A percentile compares a stretch with the other conserved stretches of the same genome.
Evolutionary conservation across 2,888 invertebrate genomes (phyloP).

Genomic region (Drosophila trichaetosa): DNA sequence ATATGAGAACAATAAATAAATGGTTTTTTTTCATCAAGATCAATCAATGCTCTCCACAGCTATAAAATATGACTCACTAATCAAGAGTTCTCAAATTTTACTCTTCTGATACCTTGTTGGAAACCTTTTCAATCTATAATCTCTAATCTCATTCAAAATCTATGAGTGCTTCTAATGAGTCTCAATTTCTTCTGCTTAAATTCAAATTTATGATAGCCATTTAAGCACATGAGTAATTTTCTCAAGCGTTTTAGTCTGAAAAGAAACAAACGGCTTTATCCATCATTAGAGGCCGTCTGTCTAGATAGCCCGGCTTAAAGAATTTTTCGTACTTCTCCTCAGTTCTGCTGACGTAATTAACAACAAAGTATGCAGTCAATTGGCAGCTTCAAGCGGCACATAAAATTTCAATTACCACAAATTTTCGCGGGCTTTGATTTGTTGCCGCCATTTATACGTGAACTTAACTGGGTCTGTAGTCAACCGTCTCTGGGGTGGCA

Average conservation of each 20-base stretch:
- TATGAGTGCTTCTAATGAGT: conserved; percentile 17
- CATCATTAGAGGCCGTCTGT: conserved; percentile 38
- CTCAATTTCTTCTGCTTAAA: conserved; percentile 1
- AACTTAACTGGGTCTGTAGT: conserved; percentile 22
- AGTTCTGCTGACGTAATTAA: conserved; percentile 64
- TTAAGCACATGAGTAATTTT: conserved; percentile 9
- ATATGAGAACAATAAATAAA: neutral
- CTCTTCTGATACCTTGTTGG: neutral
- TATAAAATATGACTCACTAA: neutral
- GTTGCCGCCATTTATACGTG: conserved; percentile 60
- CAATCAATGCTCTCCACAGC: neutral
- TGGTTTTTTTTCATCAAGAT: neutral
- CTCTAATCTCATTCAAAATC: conserved; percentile 2
- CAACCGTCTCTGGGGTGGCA: conserved; percentile 19
- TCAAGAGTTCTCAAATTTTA: neutral
- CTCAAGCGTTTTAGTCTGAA: conserved; percentile 12
- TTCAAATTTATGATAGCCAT: conserved; percentile 22
- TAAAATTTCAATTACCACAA: conserved; percentile 77
- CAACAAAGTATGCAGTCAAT: conserved; percentile 63
- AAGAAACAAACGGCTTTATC: conserved; percentile 12
- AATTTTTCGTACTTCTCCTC: conserved; percentile 7
- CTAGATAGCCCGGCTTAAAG: conserved; percentile 36
- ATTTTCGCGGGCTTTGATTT: conserved; percentile 71
- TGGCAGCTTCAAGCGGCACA: conserved; percentile 66
- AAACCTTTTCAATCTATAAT: neutral